Evolutionary conservation across 2,113 vertebrate genomes (phyloP).

Genomic region (Uria lomvia): DNA sequence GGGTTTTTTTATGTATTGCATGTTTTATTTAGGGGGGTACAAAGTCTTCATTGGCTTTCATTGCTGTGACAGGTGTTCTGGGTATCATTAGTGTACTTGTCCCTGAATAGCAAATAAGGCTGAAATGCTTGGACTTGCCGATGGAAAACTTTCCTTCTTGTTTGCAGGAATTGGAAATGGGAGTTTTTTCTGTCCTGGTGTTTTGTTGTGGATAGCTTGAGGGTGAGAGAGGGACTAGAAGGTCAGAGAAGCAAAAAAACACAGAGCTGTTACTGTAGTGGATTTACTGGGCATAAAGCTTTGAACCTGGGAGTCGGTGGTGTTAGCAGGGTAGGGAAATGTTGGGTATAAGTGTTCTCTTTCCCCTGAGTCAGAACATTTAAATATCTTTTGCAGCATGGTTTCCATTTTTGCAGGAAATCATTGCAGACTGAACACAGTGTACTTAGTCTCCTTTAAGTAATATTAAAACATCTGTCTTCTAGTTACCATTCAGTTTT

Average conservation of each 20-base stretch:
- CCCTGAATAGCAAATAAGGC: neutral
- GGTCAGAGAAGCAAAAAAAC: neutral
- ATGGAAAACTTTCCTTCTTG: neutral
- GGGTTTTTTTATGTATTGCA: neutral
- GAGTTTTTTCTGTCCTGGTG: neutral
- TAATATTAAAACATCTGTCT: neutral
- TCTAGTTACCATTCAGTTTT: neutral
- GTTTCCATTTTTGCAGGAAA: neutral
- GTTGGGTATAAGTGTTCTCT: neutral
- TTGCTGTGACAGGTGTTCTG: neutral
- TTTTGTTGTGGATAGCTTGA: neutral
- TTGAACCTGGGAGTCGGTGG: neutral
- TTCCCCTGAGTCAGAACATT: neutral
- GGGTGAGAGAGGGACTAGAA: neutral
- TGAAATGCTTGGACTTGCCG: neutral
- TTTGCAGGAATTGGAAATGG: neutral
- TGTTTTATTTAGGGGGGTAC: neutral
- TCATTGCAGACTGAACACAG: neutral
- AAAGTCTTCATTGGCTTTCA: neutral
- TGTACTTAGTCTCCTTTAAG: neutral
- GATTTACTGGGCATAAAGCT: neutral
- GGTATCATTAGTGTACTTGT: neutral
- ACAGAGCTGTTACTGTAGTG: neutral
- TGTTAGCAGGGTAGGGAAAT: neutral
- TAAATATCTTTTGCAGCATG: neutral